These are phyloP conservation scores for Falco punctatus DNA, from an alignment of 2,113 vertebrate species.

Conservation along the genomic window DNA sequence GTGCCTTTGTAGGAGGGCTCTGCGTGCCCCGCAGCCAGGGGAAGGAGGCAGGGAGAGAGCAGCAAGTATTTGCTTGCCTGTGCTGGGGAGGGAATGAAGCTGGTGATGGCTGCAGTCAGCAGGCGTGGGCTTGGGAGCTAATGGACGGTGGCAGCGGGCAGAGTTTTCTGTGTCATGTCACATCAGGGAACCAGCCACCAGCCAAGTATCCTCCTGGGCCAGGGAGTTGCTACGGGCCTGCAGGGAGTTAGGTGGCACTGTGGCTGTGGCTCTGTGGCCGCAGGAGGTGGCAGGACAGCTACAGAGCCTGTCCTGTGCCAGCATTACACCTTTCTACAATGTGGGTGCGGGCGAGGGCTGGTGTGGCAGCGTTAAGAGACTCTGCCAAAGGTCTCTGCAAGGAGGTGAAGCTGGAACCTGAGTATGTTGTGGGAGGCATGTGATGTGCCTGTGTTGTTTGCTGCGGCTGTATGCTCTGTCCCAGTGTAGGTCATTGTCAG, in stretches of 20 bases:
- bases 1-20: neutral
- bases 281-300: neutral
- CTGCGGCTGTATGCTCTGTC: neutral
- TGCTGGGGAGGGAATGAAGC: neutral
- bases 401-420: neutral
- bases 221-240: neutral
- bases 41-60: neutral
- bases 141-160: neutral
- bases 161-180: neutral
- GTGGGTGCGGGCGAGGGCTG: neutral
- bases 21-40: rapidly evolving
- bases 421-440: neutral
- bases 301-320: neutral
- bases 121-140: neutral
- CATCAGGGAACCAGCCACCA: neutral
- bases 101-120: neutral
- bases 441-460: rapidly evolving
- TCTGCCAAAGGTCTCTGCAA: neutral
- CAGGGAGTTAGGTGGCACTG: neutral
- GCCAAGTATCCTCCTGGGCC: neutral
- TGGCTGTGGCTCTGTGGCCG: neutral
- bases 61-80: rapidly evolving
- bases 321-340: rapidly evolving
- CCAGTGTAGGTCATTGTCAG: neutral
- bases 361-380: neutral